Conservation (phyloP, 2,888 invertebrate genomes). For the Latrodectus elegans region DNA sequence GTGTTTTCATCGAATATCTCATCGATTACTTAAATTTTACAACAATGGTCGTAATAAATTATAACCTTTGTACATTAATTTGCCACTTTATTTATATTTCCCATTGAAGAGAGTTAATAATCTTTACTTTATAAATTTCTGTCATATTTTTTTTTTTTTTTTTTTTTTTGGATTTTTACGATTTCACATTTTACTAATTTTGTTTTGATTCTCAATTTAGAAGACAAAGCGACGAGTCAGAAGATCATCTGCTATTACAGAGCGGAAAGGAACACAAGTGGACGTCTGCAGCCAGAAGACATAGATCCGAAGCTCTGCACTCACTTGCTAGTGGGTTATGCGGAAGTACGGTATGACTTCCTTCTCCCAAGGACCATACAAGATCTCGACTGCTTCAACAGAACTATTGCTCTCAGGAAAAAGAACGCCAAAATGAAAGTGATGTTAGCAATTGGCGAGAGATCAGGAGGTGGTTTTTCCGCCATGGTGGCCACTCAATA, state of each 20-base stretch:
- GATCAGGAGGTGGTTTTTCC: slow-evolving; percentile 55
- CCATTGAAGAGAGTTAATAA: no score
- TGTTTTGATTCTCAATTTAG: background rate
- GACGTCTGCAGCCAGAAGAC: slow-evolving; percentile 64
- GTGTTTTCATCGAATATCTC: no score
- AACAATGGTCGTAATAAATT: no score
- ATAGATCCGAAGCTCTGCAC: slow-evolving; percentile 82
- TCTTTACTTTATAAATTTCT: no score
- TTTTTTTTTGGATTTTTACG: no score
- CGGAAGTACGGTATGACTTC: slow-evolving; percentile 81
- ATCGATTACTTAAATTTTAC: no score
- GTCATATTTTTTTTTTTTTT: no score
- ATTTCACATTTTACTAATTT: no score
- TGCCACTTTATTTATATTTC: no score
- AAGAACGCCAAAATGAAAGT: slow-evolving; percentile 81
- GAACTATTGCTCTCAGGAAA: slow-evolving; percentile 56
- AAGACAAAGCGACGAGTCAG: slow-evolving; percentile 53
- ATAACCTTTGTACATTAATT: no score
- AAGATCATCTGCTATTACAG: slow-evolving; percentile 58
- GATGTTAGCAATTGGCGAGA: slow-evolving; percentile 82
- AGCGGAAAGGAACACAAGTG: slow-evolving; percentile 43
- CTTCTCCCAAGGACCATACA: slow-evolving; percentile 71
- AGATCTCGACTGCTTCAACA: slow-evolving; percentile 53
- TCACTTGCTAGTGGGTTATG: slow-evolving; percentile 87
- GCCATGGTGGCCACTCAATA: slow-evolving; percentile 46